Base-by-base conservation (phyloP, 2,888 invertebrate species). In the Cataglyphis livida region DNA sequence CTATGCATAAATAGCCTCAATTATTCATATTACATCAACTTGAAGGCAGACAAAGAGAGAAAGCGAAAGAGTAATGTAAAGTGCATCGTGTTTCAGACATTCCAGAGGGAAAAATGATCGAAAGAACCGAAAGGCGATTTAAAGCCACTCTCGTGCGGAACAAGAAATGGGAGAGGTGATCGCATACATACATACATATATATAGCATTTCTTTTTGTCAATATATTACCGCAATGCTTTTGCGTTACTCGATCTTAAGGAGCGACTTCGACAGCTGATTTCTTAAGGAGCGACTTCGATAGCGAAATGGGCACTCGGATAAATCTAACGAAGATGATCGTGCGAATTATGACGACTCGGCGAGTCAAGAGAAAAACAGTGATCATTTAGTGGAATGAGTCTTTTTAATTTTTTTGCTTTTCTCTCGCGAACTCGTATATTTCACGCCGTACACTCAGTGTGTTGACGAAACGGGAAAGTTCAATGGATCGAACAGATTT, bases 311-410 rank as follows among this genome's bases (percentile, higher is more conserved):
- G 54, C 57, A 57, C 41, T 41, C 57, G 59, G 59, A 71, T 79
- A 79, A 79, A 79, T 70, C 59, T 79, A 79, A 79, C 25, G 59
- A 79, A 35, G 59, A 79, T 79, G 54, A 76, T 76, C 28, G 38
- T 21, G 21, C 57, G 32, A 78, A 59, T 70, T 78, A 78, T 44
- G 41, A 70, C 7, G 44, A 35, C 44, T 70, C 59, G n/a, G 3
- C n/a, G n/a, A 51, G 35, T 70, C 32, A 32, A 7, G 71, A 59
- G 78, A 79, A 79, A 71, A 79, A 79, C 78, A 71, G 57, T 9
- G 78, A 59, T 28, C 71, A 35, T 79, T 79, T 79, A 71, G 32
- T 7, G 3, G 32, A 12, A 4, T 10, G 18, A 32, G 6, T 18
- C 41, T 25, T 51, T 51, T 78, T 41, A 41, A 41, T 59, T 57